Base-by-base conservation (phyloP, 2,797 vertebrate genomes). In the Philypnodon macrostomus region DNA sequence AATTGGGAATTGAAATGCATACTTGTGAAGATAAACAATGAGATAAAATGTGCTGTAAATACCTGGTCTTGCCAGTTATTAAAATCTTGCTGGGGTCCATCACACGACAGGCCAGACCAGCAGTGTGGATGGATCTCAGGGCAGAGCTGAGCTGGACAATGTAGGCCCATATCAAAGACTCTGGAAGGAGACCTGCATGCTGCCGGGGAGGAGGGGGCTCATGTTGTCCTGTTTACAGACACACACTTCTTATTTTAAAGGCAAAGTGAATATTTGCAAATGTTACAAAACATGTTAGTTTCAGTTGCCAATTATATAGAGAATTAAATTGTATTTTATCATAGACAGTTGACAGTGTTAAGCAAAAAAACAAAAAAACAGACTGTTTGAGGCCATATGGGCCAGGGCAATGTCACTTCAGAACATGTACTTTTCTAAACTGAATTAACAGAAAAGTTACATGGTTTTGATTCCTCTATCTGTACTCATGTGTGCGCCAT, bases 21-120 rank as follows among this genome's bases (percentile, higher is more conserved):
- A 2, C 2, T 7, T 23, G 4, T 9, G 40, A 18, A 26, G 2
- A 41, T 36, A 6, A 46, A 16, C 57, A 21, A 11, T 3, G 17
- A 16, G 30, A n/a, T n/a, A 16, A 18, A 4, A 13, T n/a, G 17
- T 16, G 14, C 31, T 17, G 4, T 3, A 19, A 33, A 5, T 90
- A 98, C 96, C 96, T 95, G 49, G 97, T 98, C 86, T 99, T 99
- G 75, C 96, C 95, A 26, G 95, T 97, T 74, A 99, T 96, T 61
- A 99, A 89, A 89, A 98, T 98, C 86, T 99, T 99, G 47, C 94
- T 98, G 79, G 97, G 97, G 83, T 99, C 95, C 97, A 98, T 98
- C 58, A 98, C 95, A 35, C 96, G 91, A 83, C 96, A 99, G 0
- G 96, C 97, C 64, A 99, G 85, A 42, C 97, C 97, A 4, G 96